Base-by-base conservation (phyloP, 64 coral and sea anemone species). In the Montipora cactus region DNA sequence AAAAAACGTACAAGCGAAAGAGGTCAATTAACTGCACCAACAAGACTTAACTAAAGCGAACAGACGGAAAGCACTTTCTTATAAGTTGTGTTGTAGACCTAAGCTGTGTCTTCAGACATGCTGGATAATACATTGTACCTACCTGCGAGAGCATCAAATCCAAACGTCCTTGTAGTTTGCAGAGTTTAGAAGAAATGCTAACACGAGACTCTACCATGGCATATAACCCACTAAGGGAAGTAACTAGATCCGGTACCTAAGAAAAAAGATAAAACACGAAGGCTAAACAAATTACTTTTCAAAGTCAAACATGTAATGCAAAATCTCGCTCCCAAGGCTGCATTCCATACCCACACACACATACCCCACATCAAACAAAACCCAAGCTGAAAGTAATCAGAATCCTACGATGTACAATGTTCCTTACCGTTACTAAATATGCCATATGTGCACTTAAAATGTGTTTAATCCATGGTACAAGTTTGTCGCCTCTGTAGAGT, bases 351-450 rank as follows among this genome's bases (percentile, higher is more conserved):
- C 37, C 37, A 37, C 37, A 37, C 37, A 37, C 0, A 37, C 37
- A 37, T 37, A 1, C 2, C 37, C 2, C 37, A 2, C 37, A 37
- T 37, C 37, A 37, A 37, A 37, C 37, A 37, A 37, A 37, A 37
- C 37, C 37, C 37, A 37, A 37, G 37, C 37, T 37, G 37, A 37
- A 37, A 37, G 0, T 2, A 37, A 37, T 37, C 28, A 2, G 28
- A 37, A 37, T 37, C 28, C 28, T 37, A 37, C 0, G 28, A 37
- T 37, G 5, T 48, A 5, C 2, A 19, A 5, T 44, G 16, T 8
- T 79, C 85, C 98, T 92, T 94, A 99, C 98, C 75, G 98, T 94
- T 95, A 99, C 96, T n/a, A 99, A 90, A 79, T 99, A 99, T 5
- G 98, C 88, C 98, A 99, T 99, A 44, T 99, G 98, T 12, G 94